phyloP scores from a whole-genome alignment of 2,113 vertebrate species.

The Sinocyclocheilus anshuiensis region DNA sequence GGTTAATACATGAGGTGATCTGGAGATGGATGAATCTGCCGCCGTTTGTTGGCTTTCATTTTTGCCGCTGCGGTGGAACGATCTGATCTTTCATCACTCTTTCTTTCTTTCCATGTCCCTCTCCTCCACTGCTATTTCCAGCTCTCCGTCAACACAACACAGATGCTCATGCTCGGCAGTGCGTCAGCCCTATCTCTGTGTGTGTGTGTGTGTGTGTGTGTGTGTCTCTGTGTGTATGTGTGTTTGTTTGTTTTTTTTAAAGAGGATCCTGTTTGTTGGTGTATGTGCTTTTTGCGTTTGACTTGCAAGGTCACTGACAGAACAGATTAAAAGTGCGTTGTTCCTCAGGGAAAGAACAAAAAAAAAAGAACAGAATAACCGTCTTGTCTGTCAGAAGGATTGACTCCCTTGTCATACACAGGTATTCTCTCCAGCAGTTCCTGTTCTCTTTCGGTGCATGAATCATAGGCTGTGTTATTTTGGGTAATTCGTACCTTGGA shows the following conservation, averaged over 20 bases:
- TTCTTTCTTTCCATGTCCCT: slow-evolving; percentile 46
- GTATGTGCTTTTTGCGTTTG: slow-evolving; percentile 27
- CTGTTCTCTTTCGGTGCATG: slow-evolving; percentile 22
- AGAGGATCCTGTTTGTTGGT: background rate
- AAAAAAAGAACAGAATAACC: background rate
- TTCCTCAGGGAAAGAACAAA: slow-evolving; percentile 17
- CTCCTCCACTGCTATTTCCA: slow-evolving; percentile 12
- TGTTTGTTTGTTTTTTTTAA: background rate
- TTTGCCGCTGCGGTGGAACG: slow-evolving; percentile 23
- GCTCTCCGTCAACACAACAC: slow-evolving; percentile 10
- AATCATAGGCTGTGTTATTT: slow-evolving; percentile 46
- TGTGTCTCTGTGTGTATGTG: slow-evolving; percentile 3
- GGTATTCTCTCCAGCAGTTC: slow-evolving; percentile 35
- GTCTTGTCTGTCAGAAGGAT: slow-evolving; percentile 20
- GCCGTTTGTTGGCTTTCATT: slow-evolving; percentile 46
- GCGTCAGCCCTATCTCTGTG: background rate
- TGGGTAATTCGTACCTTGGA: slow-evolving; percentile 53
- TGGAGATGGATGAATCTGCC: slow-evolving; percentile 50
- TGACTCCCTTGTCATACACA: slow-evolving; percentile 18
- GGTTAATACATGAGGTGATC: slow-evolving; percentile 48
- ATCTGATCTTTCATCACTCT: slow-evolving; percentile 47
- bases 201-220: slow-evolving; percentile 15
- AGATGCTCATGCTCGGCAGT: slow-evolving; percentile 6
- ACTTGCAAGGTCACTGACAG: slow-evolving; percentile 32
- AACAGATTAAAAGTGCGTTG: background rate